These are phyloP conservation scores for Heliconius aoede DNA, from an alignment of 2,888 invertebrate genomes.

Conservation along the genomic window DNA sequence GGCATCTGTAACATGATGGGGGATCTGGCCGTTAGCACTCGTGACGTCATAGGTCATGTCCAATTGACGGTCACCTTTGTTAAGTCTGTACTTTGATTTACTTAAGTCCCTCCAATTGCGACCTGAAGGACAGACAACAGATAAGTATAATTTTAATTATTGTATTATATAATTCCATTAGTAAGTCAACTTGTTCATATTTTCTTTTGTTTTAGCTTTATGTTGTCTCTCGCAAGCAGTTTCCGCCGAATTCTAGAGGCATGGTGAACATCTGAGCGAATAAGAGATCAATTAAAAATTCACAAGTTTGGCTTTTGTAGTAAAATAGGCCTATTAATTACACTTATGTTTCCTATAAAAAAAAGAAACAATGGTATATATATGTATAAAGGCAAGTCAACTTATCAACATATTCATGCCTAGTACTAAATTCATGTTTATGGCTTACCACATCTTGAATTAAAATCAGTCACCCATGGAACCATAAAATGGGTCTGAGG, in stretches of 20 bases:
- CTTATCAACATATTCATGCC: neutral
- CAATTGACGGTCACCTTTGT: constrained; percentile 97
- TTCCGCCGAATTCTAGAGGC: neutral
- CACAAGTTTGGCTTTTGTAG: too few species aligned
- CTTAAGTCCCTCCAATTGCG: constrained; percentile 95
- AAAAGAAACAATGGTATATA: neutral
- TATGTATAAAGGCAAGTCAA: too few species aligned
- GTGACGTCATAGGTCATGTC: constrained; percentile 93
- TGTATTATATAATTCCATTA: neutral
- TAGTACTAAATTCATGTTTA: neutral
- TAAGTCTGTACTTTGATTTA: constrained; percentile 97
- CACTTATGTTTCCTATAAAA: neutral
- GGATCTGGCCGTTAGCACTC: constrained; percentile 84
- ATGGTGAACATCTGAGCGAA: too few species aligned
- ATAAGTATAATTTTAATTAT: neutral
- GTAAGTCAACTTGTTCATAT: too few species aligned
- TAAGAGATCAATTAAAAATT: too few species aligned
- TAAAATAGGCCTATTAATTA: too few species aligned
- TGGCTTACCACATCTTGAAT: constrained; percentile 87
- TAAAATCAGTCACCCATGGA: constrained; percentile 98
- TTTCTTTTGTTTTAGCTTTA: neutral
- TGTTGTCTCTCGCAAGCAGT: neutral
- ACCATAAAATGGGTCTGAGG: constrained; percentile 97
- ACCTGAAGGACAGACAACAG: constrained; percentile 58
- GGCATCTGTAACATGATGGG: constrained; percentile 98